Evolutionary conservation across 2,113 vertebrate species (phyloP), one percentile per base, ranked within the genome.

Genomic region (Microtus pennsylvanicus): DNA sequence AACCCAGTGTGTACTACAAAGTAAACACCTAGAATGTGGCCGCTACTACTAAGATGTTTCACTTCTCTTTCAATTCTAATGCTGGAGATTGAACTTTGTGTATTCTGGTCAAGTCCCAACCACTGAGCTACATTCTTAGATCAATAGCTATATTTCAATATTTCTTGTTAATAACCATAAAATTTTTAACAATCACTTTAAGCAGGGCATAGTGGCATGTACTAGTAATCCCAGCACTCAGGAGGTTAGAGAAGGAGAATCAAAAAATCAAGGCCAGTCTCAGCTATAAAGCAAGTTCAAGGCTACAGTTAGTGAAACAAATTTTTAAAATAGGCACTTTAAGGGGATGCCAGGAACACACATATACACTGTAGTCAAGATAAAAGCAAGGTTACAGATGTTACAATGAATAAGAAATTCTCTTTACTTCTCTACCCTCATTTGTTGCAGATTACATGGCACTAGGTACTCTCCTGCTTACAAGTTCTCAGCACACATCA

Each of bases 321-420:
- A 65, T 42, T 30, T 30, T 24, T 52, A 70, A 95, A 96, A 96
- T 93, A 96, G 82, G 65, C 14, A 76, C 50, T 69, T 80, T 65
- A 94, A 91, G 92, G 67, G 33, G 67, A 96, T 95, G 45, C 47
- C 69, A 91, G 69, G 26, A 28, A 89, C 22, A 92, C 1, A 92
- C 38, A 52, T 19, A 91, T n/a, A 38, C 17, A 5, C 55, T 13
- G 9, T 89, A 81, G 86, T 90, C 82, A 89, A 91, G 89, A 55
- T 91, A 82, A 93, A 96, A 87, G 26, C 50, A 70, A 94, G 10
- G 19, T 24, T 52, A 45, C 16, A 93, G 26, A 69, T 77, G 17
- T 76, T 85, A 86, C 65, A 95, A 90, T 90, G 82, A 74, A 92
- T 30, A 92, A 88, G 24, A 97, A 93, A 85, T 72, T 81, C 90